phyloP scores from a whole-genome alignment of 1,140 invertebrate species.

The Sminthurides bifidus region DNA sequence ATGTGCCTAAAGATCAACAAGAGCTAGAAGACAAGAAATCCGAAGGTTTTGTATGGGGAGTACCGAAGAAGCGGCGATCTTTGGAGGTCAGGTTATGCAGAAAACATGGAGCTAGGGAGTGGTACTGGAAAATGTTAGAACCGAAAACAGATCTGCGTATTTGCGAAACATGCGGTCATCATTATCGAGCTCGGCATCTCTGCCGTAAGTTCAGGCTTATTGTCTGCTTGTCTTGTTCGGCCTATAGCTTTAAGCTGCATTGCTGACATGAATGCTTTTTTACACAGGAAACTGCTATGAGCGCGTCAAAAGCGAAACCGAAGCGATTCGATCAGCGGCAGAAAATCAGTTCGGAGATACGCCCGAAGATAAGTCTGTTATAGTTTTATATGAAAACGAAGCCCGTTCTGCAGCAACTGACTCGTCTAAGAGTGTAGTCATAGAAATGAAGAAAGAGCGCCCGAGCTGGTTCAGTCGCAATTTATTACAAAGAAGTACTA shows the following conservation, averaged over 20 bases:
- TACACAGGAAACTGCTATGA: slow-evolving; percentile 61
- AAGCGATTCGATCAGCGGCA: slow-evolving; percentile 61
- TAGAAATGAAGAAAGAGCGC: slow-evolving; percentile 59
- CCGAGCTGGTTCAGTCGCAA: slow-evolving; percentile 70
- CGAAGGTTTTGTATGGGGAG: slow-evolving; percentile 66
- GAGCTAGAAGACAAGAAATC: slow-evolving; percentile 9
- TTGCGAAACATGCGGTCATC: slow-evolving; percentile 67
- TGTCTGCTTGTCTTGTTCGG: too few relatives aligned
- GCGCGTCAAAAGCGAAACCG: slow-evolving; percentile 64
- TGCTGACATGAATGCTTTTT: slow-evolving; percentile 21
- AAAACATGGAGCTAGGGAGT: slow-evolving; percentile 54
- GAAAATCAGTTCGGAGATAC: slow-evolving; percentile 51
- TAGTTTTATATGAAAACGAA: slow-evolving; percentile 72
- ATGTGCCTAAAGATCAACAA: too few relatives aligned
- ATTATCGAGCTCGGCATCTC: slow-evolving; percentile 57
- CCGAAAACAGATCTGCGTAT: slow-evolving; percentile 60
- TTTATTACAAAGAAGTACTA: slow-evolving; percentile 59
- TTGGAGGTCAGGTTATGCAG: slow-evolving; percentile 57
- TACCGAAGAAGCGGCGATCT: slow-evolving; percentile 61
- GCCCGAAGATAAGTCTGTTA: slow-evolving; percentile 68
- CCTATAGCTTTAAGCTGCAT: slow-evolving; percentile 5
- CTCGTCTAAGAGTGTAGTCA: slow-evolving; percentile 47
- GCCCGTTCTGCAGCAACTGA: slow-evolving; percentile 37
- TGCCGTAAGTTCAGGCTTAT: slow-evolving; percentile 53
- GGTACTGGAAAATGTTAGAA: slow-evolving; percentile 51